Evolutionary conservation across 2,888 invertebrate genomes (phyloP).

Genomic region (Mellilla xanthometata): DNA sequence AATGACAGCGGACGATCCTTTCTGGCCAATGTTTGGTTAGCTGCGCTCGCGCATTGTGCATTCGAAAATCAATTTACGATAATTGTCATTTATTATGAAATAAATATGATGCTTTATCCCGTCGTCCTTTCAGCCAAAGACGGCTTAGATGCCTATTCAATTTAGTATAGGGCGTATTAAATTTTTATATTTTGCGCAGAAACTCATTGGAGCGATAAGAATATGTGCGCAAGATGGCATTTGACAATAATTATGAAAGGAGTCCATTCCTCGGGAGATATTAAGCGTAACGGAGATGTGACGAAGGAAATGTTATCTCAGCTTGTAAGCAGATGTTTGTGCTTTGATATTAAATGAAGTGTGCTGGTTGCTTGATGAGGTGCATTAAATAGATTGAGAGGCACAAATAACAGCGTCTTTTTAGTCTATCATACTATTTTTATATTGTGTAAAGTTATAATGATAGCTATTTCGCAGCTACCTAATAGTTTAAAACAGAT

Average conservation of each 20-base stretch:
- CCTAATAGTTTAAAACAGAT: too few species aligned
- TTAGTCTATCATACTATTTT: too few species aligned
- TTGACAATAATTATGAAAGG: conserved; percentile 76
- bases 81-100: conserved; percentile 83
- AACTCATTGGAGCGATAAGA: conserved; percentile 57
- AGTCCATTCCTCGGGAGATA: conserved; percentile 59
- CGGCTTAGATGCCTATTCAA: conserved; percentile 48
- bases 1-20: conserved; percentile 76
- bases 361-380: conserved; percentile 14
- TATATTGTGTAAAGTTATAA: too few species aligned
- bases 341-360: conserved; percentile 48
- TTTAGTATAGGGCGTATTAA: conserved; percentile 62
- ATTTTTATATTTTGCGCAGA: conserved; percentile 70
- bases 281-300: conserved; percentile 67
- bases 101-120: conserved; percentile 79
- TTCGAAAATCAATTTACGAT: conserved; percentile 78
- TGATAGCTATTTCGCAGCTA: too few species aligned
- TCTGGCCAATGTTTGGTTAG: conserved; percentile 87
- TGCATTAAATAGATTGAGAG: conserved; percentile 4
- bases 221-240: conserved; percentile 55
- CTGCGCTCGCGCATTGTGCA: conserved; percentile 78
- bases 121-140: conserved; percentile 59
- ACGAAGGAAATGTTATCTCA: conserved; percentile 72
- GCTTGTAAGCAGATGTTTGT: conserved; percentile 69
- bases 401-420: not conserved